Evolutionary conservation across 2,113 vertebrate genomes (phyloP).

Genomic region (Scopus umbretta): DNA sequence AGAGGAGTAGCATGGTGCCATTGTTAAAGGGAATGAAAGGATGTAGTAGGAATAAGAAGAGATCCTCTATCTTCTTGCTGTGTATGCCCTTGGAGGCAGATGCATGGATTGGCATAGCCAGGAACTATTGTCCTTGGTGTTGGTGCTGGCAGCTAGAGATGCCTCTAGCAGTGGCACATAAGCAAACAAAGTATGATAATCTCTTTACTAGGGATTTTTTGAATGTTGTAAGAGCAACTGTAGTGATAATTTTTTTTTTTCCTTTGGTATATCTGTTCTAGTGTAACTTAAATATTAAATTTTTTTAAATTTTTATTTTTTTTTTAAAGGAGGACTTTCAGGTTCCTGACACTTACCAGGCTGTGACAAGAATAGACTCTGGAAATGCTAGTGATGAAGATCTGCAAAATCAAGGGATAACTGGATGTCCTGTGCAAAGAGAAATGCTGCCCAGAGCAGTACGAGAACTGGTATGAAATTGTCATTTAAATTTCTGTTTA

Average conservation of each 20-base stretch:
- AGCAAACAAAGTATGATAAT: not conserved
- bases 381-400: slow-evolving; percentile 79
- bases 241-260: not conserved
- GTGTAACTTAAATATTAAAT: not conserved
- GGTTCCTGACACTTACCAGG: slow-evolving; percentile 68
- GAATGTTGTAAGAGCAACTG: not conserved
- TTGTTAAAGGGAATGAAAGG: not conserved
- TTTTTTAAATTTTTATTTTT: not conserved
- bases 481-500: not conserved
- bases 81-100: not conserved
- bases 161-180: not conserved
- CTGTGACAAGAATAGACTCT: slow-evolving; percentile 78
- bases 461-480: slow-evolving; percentile 68
- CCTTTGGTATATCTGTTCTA: not conserved
- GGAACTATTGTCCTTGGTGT: not conserved
- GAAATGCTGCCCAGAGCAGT: slow-evolving; percentile 60
- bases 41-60: not conserved
- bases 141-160: not conserved
- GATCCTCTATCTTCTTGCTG: not conserved
- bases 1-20: not conserved
- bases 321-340: slow-evolving; percentile 69
- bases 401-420: slow-evolving; percentile 71
- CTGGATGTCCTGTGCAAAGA: slow-evolving; percentile 28
- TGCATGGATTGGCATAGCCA: not conserved
- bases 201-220: not conserved